Evolutionary conservation across 2,113 vertebrate genomes (phyloP), one percentile per base, ranked within the genome.

Genomic region (Pycnonotus jocosus): DNA sequence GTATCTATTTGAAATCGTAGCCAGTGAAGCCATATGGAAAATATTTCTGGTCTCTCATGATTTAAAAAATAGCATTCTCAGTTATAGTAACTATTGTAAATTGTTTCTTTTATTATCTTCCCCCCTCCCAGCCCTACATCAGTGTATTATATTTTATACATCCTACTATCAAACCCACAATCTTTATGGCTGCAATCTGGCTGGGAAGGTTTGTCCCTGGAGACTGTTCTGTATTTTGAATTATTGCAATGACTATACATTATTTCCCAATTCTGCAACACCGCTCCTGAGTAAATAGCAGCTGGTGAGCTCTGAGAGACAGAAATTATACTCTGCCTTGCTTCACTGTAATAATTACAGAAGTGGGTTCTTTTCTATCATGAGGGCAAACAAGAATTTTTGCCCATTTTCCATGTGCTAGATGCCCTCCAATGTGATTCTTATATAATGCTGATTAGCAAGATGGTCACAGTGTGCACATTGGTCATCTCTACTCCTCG

Each of bases 51-150:
- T 80, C 42, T 90, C 30, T 86, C 6, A 7, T 37, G 21, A 78
- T 77, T 69, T 73, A 70, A 90, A 90, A 73, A 80, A 56, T 5
- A 86, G 62, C 27, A 90, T 83, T 83, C 71, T 86, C 69, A 68
- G 35, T 85, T 93, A 72, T 22, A 86, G 66, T 83, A 81, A 90
- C 95, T 92, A 81, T 18, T 68, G 60, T 28, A 83, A 96, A 93
- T 78, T 14, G 44, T 93, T 95, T 88, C 53, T 89, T 77, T 80
- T 77, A 90, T 83, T 74, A 60, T 71, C 72, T 90, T 81, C 15
- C 44, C 27, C 44, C 77, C 35, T 77, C 60, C 9, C 38, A 88
- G 68, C 12, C 68, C 88, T 90, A 70, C 31, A 83, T 79, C 62
- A 58, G 18, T 15, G 47, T 64, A 48, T 71, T 83, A 28, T 33